A percentile compares a stretch with the other conserved stretches of the same genome.
phyloP scores from a whole-genome alignment of 2,888 invertebrate genomes.

The Drosophila merina region DNA sequence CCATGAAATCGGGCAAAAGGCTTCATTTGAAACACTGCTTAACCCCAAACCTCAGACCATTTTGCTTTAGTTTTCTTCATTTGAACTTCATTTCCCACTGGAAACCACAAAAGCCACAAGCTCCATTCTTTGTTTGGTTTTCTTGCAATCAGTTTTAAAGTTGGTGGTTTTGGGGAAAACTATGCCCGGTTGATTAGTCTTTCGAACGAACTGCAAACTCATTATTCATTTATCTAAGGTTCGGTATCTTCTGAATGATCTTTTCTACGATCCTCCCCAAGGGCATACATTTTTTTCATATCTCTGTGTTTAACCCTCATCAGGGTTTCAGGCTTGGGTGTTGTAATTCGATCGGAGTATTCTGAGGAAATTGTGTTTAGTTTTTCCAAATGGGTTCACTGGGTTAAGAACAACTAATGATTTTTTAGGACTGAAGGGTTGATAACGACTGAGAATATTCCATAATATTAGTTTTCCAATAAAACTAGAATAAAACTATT shows the following conservation, averaged over 20 bases:
- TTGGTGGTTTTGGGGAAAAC: slow-evolving; percentile 21
- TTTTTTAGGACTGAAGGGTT: slow-evolving; percentile 2
- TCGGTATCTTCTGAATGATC: slow-evolving; percentile 32
- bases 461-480: background rate
- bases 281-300: slow-evolving; percentile 14
- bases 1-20: slow-evolving; percentile 30
- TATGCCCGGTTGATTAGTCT: slow-evolving; percentile 36
- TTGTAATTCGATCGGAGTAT: slow-evolving; percentile 32
- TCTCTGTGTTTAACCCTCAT: slow-evolving; percentile 19
- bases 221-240: slow-evolving; percentile 36
- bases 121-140: slow-evolving; percentile 36
- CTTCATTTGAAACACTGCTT: slow-evolving; percentile 4
- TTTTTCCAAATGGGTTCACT: slow-evolving; percentile 24
- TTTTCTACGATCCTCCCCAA: slow-evolving; percentile 32
- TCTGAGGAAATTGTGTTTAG: slow-evolving; percentile 32
- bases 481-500: background rate
- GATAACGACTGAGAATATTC: background rate
- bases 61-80: slow-evolving; percentile 28
- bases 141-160: slow-evolving; percentile 27
- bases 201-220: slow-evolving; percentile 35
- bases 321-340: slow-evolving; percentile 4
- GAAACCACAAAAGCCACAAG: slow-evolving; percentile 38
- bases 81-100: slow-evolving; percentile 2
- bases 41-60: slow-evolving; percentile 19
- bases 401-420: slow-evolving; percentile 16